Percentiles rank a stretch among this genome's conserved stretches.
Conservation (phyloP, 2,113 vertebrate genomes). For the Oryzias woworae region DNA sequence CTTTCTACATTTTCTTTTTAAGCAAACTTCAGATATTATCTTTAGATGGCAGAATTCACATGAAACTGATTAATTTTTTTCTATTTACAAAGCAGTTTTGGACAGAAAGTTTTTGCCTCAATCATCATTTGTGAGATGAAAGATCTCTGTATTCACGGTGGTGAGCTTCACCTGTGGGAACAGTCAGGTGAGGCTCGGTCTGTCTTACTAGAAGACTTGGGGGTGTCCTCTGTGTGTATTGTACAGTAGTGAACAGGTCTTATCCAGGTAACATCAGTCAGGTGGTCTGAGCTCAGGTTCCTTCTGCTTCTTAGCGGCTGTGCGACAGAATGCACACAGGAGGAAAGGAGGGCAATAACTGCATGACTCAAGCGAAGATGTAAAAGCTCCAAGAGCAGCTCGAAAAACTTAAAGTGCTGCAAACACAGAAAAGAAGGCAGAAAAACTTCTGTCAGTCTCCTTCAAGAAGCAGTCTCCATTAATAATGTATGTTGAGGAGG, state of each 20-base stretch:
- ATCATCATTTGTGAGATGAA: no score
- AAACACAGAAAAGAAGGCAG: neutral
- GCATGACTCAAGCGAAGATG: no score
- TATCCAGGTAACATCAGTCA: constrained; percentile 24
- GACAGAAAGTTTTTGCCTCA: no score
- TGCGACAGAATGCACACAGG: neutral
- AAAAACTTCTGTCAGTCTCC: constrained; percentile 4
- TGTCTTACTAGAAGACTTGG: constrained; percentile 4
- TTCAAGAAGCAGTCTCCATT: constrained; percentile 20
- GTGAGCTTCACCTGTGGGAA: neutral
- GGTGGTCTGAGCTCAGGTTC: constrained; percentile 32
- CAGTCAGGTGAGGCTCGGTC: constrained; percentile 3
- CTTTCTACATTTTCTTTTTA: no score
- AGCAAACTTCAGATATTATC: no score
- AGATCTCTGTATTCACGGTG: no score
- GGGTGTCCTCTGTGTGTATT: neutral
- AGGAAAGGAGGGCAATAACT: no score
- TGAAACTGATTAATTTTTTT: no score
- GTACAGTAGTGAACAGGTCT: constrained; percentile 18
- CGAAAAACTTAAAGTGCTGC: neutral
- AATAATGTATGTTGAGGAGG: constrained; percentile 60
- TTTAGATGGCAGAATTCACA: no score
- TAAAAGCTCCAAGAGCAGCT: no score
- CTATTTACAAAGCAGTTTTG: no score
- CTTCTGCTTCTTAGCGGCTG: constrained; percentile 6